These are phyloP conservation scores for Pimpla rufipes DNA, from an alignment of 2,888 invertebrate species.

Conservation along the genomic window DNA sequence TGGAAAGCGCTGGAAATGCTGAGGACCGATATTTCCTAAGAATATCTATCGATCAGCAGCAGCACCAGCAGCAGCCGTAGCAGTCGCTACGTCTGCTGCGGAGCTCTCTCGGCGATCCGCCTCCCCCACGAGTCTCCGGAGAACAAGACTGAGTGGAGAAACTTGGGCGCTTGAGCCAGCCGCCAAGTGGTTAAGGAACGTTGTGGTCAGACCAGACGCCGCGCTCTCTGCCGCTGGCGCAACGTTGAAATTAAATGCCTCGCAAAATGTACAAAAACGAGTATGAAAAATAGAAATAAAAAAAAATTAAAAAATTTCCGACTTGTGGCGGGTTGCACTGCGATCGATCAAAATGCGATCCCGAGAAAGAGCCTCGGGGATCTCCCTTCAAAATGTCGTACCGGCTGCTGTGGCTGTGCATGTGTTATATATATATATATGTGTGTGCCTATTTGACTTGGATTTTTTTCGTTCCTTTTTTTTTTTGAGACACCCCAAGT, in stretches of 20 bases:
- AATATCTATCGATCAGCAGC: conserved; percentile 60
- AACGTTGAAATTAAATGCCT: conserved; percentile 56
- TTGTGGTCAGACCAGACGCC: conserved; percentile 59
- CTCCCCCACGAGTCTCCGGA: conserved; percentile 37
- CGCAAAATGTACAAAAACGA: conserved; percentile 7
- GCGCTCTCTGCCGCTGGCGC: conserved; percentile 11
- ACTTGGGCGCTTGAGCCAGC: conserved; percentile 43
- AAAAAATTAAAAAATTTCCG: conserved; percentile 3
- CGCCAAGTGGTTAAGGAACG: conserved; percentile 62
- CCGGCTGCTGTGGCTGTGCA: conserved; percentile 66
- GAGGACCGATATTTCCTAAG: conserved; percentile 45
- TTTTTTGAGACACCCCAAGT: conserved; percentile 15
- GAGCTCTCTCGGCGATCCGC: conserved; percentile 22
- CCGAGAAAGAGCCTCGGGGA: conserved; percentile 15
- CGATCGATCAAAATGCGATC: conserved; percentile 63
- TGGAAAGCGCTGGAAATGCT: conserved; percentile 27
- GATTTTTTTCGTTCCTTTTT: conserved; percentile 4
- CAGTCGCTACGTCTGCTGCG: conserved; percentile 28
- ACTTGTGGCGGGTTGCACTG: conserved; percentile 30
- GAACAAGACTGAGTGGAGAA: conserved; percentile 45
- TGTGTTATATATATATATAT: conserved; percentile 55
- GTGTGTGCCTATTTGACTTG: conserved; percentile 39
- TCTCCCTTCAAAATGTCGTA: conserved; percentile 28
- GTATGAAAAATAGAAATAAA: background rate
- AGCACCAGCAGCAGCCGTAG: conserved; percentile 39